Base-by-base conservation (phyloP, 2,888 invertebrate genomes). In the Tuta absoluta region DNA sequence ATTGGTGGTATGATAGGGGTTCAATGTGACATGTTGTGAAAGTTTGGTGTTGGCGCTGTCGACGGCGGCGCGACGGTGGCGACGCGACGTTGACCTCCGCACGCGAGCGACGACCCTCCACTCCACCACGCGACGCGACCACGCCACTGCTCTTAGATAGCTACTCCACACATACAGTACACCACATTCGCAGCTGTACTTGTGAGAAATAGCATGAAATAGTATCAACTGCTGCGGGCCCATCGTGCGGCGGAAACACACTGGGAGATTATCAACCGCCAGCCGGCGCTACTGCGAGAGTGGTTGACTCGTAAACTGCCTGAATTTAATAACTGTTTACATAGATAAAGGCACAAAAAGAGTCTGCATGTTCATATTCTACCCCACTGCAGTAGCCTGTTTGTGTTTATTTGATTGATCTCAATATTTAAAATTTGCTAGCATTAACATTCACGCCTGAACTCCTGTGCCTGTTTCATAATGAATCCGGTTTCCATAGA, bases 71-170 rank as follows among this genome's bases (percentile, higher is more conserved):
- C 63, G 65, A 59, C 67, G 66, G 66, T 68, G 72, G 76, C 77
- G 80, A 73, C 79, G 81, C 86, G 87, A 78, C 87, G 87, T 70
- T 89, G 90, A 90, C 90, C 90, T 85, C 85, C 72, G 74, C 72
- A 65, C 66, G 84, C 87, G 90, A 84, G 72, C 89, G 87, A 86
- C 89, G 90, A 90, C 90, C 90, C 79, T 82, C 61, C 41, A 28
- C 28, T 28, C 33, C 33, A 33, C 33, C 10, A 4, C 33, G 33
- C 33, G 33, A 4, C 33, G 33, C 33, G 33, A 33, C 28, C 58
- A 17, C 60, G 23, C 48, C 48, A 53, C 62, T 8, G 12, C 51
- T 53, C 62, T 62, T 62, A 62, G 62, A 61, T 24, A 45, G 48
- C 10, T 4, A 24, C 59, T 19, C 21, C 60, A n/a, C n/a, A 41